phyloP scores from a whole-genome alignment of 2,113 vertebrate genomes.

The Ochotona curzoniae region DNA sequence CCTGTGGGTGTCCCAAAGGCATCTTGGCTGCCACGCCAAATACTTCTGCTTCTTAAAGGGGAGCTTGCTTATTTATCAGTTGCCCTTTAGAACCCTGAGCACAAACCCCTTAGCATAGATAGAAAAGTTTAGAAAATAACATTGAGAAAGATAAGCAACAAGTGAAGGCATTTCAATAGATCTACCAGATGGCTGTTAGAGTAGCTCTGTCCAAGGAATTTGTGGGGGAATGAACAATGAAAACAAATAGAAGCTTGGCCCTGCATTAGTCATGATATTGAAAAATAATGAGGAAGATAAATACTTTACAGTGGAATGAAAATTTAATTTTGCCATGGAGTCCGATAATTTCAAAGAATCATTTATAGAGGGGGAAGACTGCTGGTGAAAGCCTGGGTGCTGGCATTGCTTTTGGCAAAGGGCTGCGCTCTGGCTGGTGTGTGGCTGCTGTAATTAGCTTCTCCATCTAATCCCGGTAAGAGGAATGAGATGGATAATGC shows the following conservation, averaged over 20 bases:
- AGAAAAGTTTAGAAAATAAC: neutral
- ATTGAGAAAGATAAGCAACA: neutral
- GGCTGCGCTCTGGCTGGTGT: neutral
- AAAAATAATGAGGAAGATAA: neutral
- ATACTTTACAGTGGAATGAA: neutral
- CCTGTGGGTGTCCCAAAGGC: too few species aligned
- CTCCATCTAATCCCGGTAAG: slow-evolving; percentile 25
- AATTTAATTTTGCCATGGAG: slow-evolving; percentile 21
- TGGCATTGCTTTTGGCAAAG: neutral
- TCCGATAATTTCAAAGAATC: neutral
- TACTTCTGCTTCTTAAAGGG: neutral
- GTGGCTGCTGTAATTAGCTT: slow-evolving; percentile 31
- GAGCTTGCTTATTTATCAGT: neutral
- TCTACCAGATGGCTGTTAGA: neutral
- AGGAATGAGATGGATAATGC: slow-evolving; percentile 26
- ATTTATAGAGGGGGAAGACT: neutral
- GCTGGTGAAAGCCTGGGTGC: neutral
- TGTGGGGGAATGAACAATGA: neutral
- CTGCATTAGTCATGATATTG: neutral
- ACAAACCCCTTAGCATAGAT: neutral
- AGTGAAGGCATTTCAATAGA: neutral
- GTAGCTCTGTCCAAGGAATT: neutral
- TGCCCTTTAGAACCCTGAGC: neutral
- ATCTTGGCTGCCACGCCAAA: too few species aligned
- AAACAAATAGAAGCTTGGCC: neutral